phyloP scores from a whole-genome alignment of 2,797 vertebrate species.

The Mus minutoides region DNA sequence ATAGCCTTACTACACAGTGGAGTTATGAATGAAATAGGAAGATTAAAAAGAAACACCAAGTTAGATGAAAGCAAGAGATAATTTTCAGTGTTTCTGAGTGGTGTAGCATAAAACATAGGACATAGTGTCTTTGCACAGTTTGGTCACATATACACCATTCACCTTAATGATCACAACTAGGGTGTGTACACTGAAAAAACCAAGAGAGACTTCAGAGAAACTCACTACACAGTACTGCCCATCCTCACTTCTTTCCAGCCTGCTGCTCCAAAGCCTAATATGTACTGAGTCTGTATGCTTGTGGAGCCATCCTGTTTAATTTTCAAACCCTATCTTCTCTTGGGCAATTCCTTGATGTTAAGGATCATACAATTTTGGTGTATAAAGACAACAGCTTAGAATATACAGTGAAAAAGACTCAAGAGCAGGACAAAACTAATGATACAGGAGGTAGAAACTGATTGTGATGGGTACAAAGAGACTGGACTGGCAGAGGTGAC shows the following conservation, averaged over 20 bases:
- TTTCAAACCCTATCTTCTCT: neutral
- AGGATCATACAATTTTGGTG: neutral
- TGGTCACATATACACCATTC: neutral
- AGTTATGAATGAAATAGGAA: neutral
- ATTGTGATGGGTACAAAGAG: neutral
- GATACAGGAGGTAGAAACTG: neutral
- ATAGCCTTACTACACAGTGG: neutral
- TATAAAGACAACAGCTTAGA: neutral
- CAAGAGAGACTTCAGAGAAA: neutral
- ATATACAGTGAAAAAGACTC: neutral
- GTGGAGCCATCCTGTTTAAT: neutral
- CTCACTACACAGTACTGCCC: neutral
- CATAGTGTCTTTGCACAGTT: neutral
- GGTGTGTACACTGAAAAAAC: neutral
- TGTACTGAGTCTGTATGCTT: neutral
- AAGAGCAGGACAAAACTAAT: neutral
- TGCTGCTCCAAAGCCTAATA: neutral
- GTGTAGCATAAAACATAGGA: neutral
- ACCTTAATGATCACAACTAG: neutral
- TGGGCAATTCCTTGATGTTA: neutral
- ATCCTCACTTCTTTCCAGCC: neutral
- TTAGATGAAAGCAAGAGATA: neutral
- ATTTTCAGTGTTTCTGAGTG: neutral
- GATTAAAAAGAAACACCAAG: neutral
- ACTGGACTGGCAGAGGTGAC: neutral